These are phyloP conservation scores for Drosophila dives DNA, from an alignment of 2,888 invertebrate genomes.

Conservation along the genomic window DNA sequence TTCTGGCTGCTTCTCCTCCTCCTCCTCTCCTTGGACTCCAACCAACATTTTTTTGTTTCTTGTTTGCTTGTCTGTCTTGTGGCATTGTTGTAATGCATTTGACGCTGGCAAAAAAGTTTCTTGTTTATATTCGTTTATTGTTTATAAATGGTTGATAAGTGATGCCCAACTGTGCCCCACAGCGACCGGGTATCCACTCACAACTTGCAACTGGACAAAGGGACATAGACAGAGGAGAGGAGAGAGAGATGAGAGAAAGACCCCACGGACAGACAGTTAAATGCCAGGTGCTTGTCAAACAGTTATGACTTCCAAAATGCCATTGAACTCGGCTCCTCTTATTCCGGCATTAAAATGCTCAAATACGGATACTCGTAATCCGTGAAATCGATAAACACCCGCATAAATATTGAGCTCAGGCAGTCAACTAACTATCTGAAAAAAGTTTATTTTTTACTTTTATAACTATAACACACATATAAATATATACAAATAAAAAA, in stretches of 20 bases:
- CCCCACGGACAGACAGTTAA: not conserved
- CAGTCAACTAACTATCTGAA: conserved; percentile 36
- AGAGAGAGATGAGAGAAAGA: not conserved
- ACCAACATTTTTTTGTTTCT: not conserved
- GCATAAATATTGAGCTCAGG: conserved; percentile 39
- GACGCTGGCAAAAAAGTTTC: conserved; percentile 68
- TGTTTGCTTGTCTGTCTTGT: conserved; percentile 2
- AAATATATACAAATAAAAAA: not conserved
- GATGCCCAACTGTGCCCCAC: conserved; percentile 48
- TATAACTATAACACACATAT: conserved; percentile 4
- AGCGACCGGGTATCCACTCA: conserved; percentile 12
- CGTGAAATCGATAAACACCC: conserved; percentile 50
- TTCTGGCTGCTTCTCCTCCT: not conserved
- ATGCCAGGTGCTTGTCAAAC: conserved; percentile 57
- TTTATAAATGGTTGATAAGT: conserved; percentile 78
- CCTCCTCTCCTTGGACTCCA: not conserved
- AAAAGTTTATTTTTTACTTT: conserved; percentile 17
- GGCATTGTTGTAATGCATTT: conserved; percentile 72
- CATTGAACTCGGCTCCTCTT: conserved; percentile 15
- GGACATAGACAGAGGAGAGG: not conserved
- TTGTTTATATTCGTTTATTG: conserved; percentile 80
- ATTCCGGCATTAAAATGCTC: conserved; percentile 7
- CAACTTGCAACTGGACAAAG: not conserved
- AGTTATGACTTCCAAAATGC: conserved; percentile 42
- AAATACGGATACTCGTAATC: conserved; percentile 33